Evolutionary conservation across 1,140 invertebrate genomes (phyloP).

Genomic region (Leptinotarsa defecta): DNA sequence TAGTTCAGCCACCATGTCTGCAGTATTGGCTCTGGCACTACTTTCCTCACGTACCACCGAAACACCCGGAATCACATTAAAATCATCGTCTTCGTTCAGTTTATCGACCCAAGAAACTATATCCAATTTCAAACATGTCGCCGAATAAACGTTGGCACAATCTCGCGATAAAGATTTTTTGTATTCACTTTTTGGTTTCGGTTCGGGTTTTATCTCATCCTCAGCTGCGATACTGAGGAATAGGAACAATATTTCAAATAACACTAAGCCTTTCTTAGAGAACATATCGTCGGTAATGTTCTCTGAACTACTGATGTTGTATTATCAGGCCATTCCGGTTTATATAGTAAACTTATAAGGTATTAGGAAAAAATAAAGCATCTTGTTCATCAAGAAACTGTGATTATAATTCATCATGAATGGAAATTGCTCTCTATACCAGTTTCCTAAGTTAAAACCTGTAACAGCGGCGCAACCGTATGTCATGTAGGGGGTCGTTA

Average conservation of each 20-base stretch:
- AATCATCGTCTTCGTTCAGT: slow-evolving; percentile 66
- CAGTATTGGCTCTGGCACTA: slow-evolving; percentile 61
- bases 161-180: slow-evolving; percentile 61
- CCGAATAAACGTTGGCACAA: slow-evolving; percentile 72
- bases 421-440: slow-evolving; percentile 35
- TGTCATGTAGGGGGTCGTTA: too few relatives aligned
- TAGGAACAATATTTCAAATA: slow-evolving; percentile 20
- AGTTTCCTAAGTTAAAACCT: slow-evolving; percentile 12
- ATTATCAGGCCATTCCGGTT: slow-evolving; percentile 19
- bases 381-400: slow-evolving; percentile 32
- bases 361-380: slow-evolving; percentile 36
- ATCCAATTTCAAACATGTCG: slow-evolving; percentile 78
- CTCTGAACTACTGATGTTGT: slow-evolving; percentile 24
- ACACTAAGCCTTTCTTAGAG: slow-evolving; percentile 24
- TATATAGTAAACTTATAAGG: slow-evolving; percentile 37
- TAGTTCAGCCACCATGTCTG: slow-evolving; percentile 72
- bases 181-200: slow-evolving; percentile 48
- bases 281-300: slow-evolving; percentile 36
- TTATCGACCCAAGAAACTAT: slow-evolving; percentile 77
- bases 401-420: slow-evolving; percentile 34
- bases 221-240: slow-evolving; percentile 29
- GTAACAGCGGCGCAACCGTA: too few relatives aligned
- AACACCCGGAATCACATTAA: slow-evolving; percentile 71
- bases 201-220: slow-evolving; percentile 22
- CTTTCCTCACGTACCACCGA: slow-evolving; percentile 71